These are phyloP conservation scores for Kryptolebias ocellatus DNA, from an alignment of 2,797 vertebrate genomes.

Conservation along the genomic window DNA sequence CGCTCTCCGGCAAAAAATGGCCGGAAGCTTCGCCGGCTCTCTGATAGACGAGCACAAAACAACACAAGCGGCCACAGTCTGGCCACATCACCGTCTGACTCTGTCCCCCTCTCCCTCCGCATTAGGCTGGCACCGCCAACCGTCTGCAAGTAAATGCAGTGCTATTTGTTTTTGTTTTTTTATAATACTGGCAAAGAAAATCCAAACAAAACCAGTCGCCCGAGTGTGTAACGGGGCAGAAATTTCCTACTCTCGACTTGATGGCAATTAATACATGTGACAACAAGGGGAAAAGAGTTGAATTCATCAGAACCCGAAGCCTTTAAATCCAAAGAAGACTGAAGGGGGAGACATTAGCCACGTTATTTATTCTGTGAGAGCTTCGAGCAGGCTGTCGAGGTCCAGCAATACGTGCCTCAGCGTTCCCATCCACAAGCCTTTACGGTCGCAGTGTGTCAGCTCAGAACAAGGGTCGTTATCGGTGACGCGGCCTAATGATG, in stretches of 20 bases:
- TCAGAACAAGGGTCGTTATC: slow-evolving; percentile 43
- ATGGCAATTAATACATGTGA: slow-evolving; percentile 22
- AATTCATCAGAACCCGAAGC: not conserved
- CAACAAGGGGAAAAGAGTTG: not conserved
- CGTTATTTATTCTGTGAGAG: slow-evolving; percentile 18
- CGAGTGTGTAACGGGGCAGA: slow-evolving; percentile 32
- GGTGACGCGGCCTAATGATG: slow-evolving; percentile 70
- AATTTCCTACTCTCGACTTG: slow-evolving; percentile 30
- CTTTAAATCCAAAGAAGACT: slow-evolving; percentile 48
- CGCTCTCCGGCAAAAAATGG: slow-evolving; percentile 94
- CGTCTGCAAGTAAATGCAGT: slow-evolving; percentile 21
- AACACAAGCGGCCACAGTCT: slow-evolving; percentile 61
- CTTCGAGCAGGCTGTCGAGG: not conserved
- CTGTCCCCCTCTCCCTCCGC: slow-evolving; percentile 34
- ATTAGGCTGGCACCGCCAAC: slow-evolving; percentile 57
- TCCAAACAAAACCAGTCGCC: slow-evolving; percentile 29
- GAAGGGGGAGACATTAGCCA: slow-evolving; percentile 80
- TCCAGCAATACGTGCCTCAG: slow-evolving; percentile 1
- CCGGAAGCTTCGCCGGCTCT: slow-evolving; percentile 92
- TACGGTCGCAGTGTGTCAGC: slow-evolving; percentile 41
- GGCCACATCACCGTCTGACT: slow-evolving; percentile 78
- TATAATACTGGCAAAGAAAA: slow-evolving; percentile 15
- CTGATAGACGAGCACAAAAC: slow-evolving; percentile 75
- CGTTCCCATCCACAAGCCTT: slow-evolving; percentile 38
- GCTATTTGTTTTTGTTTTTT: slow-evolving; percentile 29